These are phyloP conservation scores for Heteromormyrus szaboi DNA, from an alignment of 2,797 vertebrate species.

Conservation along the genomic window DNA sequence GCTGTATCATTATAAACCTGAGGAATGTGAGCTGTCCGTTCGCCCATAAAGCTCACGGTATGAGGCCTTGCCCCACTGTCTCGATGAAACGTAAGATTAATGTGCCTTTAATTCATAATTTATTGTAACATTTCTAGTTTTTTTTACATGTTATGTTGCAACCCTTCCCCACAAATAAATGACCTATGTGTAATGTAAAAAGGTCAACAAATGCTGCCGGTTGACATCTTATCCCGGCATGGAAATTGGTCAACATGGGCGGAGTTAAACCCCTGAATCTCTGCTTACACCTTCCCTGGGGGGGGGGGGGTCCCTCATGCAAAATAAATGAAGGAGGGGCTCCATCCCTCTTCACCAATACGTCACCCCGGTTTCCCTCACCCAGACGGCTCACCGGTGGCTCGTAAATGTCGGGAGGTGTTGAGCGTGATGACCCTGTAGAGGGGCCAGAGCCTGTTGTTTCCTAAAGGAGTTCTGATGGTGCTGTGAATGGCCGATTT, in stretches of 20 bases:
- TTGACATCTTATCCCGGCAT: not conserved
- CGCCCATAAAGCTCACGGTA: not conserved
- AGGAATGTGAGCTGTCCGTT: not conserved
- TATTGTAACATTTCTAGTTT: not conserved
- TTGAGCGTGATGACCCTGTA: not conserved
- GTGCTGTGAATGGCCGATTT: not conserved
- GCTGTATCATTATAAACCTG: constrained; percentile 16
- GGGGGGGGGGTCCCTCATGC: not conserved
- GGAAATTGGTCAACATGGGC: not conserved
- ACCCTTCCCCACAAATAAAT: not conserved
- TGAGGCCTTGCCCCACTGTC: not conserved
- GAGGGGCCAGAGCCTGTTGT: too few relatives aligned
- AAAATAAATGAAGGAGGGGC: not conserved
- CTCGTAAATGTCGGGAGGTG: constrained; percentile 12
- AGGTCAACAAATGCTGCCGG: not conserved
- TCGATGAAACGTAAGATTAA: not conserved
- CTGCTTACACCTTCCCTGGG: not conserved
- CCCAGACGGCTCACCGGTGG: not conserved
- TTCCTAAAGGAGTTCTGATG: not conserved
- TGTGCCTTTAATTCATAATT: not conserved
- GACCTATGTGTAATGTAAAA: not conserved
- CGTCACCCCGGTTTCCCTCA: not conserved
- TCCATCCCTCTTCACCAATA: not conserved
- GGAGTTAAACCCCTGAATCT: not conserved
- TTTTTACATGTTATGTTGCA: not conserved